Evolutionary conservation across 2,113 vertebrate species (phyloP).

Genomic region (Pandion haliaetus): DNA sequence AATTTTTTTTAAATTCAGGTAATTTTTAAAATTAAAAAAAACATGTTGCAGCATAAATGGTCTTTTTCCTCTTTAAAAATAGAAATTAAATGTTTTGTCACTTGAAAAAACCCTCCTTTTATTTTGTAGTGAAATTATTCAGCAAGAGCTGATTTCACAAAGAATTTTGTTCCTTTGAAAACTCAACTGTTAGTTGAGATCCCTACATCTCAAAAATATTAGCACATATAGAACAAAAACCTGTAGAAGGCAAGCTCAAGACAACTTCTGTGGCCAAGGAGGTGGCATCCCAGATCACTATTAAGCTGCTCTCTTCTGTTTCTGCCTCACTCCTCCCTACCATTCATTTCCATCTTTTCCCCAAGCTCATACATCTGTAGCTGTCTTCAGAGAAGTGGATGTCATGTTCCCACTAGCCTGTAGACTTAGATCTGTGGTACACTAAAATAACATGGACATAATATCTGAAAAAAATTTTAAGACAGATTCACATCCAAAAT

Average conservation of each 20-base stretch:
- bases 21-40: neutral
- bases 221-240: neutral
- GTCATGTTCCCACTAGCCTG: neutral
- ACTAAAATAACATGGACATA: neutral
- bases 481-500: neutral
- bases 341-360: neutral
- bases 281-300: neutral
- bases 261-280: neutral
- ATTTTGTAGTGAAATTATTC: neutral
- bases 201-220: neutral
- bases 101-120: neutral
- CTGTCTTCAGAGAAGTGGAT: neutral
- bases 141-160: neutral
- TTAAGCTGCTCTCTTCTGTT: neutral
- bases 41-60: neutral
- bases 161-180: neutral
- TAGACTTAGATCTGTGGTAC: neutral
- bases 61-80: neutral
- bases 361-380: neutral
- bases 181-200: neutral
- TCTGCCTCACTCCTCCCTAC: neutral
- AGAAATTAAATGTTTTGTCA: neutral
- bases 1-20: neutral
- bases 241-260: neutral
- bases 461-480: neutral